A percentile compares a stretch with the other conserved stretches of the same genome.
phyloP scores from a whole-genome alignment of 2,888 invertebrate species.

The Lumbricus terrestris region DNA sequence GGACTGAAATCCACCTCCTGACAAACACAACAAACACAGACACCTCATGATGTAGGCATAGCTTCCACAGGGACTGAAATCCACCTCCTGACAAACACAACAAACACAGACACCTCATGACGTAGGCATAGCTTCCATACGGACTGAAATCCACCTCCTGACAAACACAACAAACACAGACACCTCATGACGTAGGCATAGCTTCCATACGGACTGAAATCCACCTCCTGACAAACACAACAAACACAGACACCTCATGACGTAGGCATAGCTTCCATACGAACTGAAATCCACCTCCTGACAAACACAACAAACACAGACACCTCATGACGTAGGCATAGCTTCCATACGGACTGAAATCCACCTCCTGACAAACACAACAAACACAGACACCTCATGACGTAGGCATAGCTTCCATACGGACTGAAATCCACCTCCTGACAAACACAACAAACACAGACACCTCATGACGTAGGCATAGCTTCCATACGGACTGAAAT shows the following conservation, averaged over 20 bases:
- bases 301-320: too few relatives aligned
- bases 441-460: too few relatives aligned
- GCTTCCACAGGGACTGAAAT: conserved; percentile 69
- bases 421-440: conserved; percentile 64
- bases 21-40: too few relatives aligned
- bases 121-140: conserved; percentile 76
- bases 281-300: conserved; percentile 64
- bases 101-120: conserved; percentile 67
- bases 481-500: conserved; percentile 69
- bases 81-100: too few relatives aligned
- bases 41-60: conserved; percentile 66
- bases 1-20: conserved; percentile 64
- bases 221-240: too few relatives aligned
- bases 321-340: conserved; percentile 74
- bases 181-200: conserved; percentile 74
- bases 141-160: conserved; percentile 64
- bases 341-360: conserved; percentile 69
- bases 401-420: conserved; percentile 76
- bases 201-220: conserved; percentile 69
- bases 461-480: conserved; percentile 74
- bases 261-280: conserved; percentile 76
- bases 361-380: too few relatives aligned
- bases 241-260: conserved; percentile 67
- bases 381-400: conserved; percentile 67
- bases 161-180: too few relatives aligned